Percentiles rank a stretch among this genome's conserved stretches.
phyloP scores from a whole-genome alignment of 2,888 invertebrate genomes.

The Euplagia quadripunctaria region DNA sequence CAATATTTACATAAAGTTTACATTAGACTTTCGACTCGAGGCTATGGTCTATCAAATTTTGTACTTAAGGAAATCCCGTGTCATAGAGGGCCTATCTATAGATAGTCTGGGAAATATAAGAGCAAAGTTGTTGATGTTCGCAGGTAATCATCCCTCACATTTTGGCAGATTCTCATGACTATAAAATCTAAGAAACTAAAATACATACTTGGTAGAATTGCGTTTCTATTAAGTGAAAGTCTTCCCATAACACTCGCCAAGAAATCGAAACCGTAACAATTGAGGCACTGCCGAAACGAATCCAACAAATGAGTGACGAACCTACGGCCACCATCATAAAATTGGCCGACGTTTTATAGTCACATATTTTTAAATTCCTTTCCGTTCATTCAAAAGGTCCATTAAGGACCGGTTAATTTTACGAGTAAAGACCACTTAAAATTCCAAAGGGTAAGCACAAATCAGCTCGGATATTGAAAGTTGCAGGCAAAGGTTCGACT shows the following conservation, averaged over 20 bases:
- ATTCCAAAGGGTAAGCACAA: conserved; percentile 70
- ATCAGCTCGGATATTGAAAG: conserved; percentile 78
- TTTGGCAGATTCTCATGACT: conserved; percentile 4
- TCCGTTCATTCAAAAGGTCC: conserved; percentile 64
- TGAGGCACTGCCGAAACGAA: conserved; percentile 29
- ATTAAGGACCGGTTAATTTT: conserved; percentile 75
- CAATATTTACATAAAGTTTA: not conserved
- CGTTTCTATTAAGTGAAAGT: conserved; percentile 46
- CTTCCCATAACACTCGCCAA: conserved; percentile 35
- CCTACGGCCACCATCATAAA: conserved; percentile 54
- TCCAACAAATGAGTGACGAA: conserved; percentile 39
- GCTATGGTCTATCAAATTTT: not conserved
- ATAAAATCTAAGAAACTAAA: conserved; percentile 7
- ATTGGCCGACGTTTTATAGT: conserved; percentile 58
- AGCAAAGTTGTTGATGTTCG: conserved; percentile 15
- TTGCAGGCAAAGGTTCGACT: conserved; percentile 66
- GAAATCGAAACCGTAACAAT: conserved; percentile 49
- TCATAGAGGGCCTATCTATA: not conserved
- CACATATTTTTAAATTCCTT: conserved; percentile 70
- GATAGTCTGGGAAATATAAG: not conserved
- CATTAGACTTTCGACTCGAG: not conserved
- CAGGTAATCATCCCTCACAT: not conserved
- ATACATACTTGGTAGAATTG: conserved; percentile 7
- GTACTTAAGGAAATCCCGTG: not conserved
- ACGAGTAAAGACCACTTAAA: conserved; percentile 72